Percentiles rank a stretch among this genome's conserved stretches.
Conservation (phyloP, 64 coral and sea anemone species). For the Stylophora pistillata region DNA sequence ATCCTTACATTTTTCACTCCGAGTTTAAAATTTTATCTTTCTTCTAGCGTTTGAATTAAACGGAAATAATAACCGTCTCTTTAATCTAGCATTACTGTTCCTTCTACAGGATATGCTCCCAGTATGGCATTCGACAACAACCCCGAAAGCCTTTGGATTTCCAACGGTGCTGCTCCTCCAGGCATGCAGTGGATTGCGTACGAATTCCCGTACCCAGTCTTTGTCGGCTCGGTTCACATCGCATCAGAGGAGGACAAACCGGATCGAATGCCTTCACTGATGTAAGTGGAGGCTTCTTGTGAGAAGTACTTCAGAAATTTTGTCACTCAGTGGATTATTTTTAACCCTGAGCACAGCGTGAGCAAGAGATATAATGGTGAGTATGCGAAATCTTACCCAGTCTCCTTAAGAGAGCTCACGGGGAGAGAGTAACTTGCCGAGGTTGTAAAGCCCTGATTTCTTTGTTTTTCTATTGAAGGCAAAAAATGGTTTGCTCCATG, state of each 20-base stretch:
- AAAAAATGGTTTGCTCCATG: too few relatives aligned
- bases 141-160: conserved; percentile 91
- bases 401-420: too few relatives aligned
- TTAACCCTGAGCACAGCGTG: conserved; percentile 68
- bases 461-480: too few relatives aligned
- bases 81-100: background rate
- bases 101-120: conserved; percentile 76
- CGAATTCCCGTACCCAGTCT: conserved; percentile 86
- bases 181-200: conserved; percentile 98
- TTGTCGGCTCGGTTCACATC: conserved; percentile 83
- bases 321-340: conserved; percentile 87
- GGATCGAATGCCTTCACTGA: conserved; percentile 80
- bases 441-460: too few relatives aligned
- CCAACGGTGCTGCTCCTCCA: conserved; percentile 83
- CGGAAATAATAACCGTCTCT: too few relatives aligned
- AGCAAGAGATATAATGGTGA: conserved; percentile 85
- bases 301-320: conserved; percentile 97
- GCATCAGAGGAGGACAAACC: conserved; percentile 90
- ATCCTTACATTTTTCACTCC: too few relatives aligned
- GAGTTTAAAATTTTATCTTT: too few relatives aligned
- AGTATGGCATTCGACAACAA: conserved; percentile 99
- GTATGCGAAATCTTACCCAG: background rate
- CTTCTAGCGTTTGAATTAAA: too few relatives aligned
- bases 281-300: conserved; percentile 96
- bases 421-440: too few relatives aligned